These are phyloP conservation scores for Zhengitettix transpicula DNA, from an alignment of 2,888 invertebrate species.

Conservation along the genomic window DNA sequence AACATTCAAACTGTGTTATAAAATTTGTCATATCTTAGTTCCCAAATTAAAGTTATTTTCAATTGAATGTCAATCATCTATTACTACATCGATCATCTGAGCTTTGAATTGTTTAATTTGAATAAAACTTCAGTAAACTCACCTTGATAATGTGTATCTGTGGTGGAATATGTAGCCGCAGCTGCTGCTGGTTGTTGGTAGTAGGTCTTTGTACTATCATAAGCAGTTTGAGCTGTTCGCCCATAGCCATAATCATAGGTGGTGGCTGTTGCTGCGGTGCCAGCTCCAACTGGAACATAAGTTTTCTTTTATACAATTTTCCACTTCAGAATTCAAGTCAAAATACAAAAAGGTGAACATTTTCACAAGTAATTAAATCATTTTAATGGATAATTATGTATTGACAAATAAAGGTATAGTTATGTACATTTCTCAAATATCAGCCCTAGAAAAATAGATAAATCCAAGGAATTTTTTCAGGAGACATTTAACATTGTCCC, in stretches of 20 bases:
- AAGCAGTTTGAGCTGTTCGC: slow-evolving; percentile 42
- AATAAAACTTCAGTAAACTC: not conserved
- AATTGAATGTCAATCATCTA: not conserved
- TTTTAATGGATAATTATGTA: no score
- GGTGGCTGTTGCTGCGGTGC: slow-evolving; percentile 35
- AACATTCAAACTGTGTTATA: no score
- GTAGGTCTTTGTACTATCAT: slow-evolving; percentile 69
- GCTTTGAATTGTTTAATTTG: not conserved
- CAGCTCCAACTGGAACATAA: slow-evolving; percentile 19
- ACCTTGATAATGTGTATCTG: slow-evolving; percentile 29
- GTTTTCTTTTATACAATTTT: no score
- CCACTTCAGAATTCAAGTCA: no score
- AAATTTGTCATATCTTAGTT: not conserved
- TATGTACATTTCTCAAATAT: no score
- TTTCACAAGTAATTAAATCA: no score
- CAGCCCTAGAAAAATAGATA: no score
- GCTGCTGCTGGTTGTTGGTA: slow-evolving; percentile 68
- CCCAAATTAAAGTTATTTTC: not conserved
- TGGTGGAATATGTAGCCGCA: slow-evolving; percentile 35
- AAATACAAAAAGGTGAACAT: no score
- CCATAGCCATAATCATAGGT: slow-evolving; percentile 54
- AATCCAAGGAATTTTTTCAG: no score
- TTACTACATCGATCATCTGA: not conserved
- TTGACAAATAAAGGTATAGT: no score
- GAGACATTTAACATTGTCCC: no score